Evolutionary conservation across 1,140 invertebrate species (phyloP).

Genomic region (Theocolax elegans): DNA sequence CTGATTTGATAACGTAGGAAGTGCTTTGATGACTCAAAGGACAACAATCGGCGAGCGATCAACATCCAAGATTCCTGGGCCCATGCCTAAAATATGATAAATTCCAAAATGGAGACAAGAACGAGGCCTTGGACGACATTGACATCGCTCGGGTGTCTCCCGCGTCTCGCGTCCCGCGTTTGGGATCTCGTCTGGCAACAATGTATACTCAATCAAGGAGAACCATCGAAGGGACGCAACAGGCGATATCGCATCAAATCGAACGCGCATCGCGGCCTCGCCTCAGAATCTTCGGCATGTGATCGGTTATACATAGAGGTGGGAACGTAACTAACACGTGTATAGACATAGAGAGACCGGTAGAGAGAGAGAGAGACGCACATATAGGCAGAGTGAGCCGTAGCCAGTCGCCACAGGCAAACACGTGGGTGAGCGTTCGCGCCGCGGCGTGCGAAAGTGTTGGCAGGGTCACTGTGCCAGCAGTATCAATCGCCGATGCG

Average conservation of each 20-base stretch:
- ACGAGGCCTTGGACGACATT: no score
- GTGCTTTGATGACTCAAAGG: no score
- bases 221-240: conserved; percentile 49
- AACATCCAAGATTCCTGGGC: no score
- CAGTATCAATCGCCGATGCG: conserved; percentile 27
- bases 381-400: neutral
- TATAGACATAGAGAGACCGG: neutral
- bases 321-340: neutral
- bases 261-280: conserved; percentile 51
- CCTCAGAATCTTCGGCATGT: conserved; percentile 64
- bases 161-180: no score
- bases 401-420: neutral
- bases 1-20: no score
- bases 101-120: no score
- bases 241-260: conserved; percentile 51
- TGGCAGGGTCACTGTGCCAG: conserved; percentile 56
- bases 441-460: conserved; percentile 31
- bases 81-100: no score
- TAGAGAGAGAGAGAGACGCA: neutral
- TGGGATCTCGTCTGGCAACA: no score
- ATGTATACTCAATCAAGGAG: neutral
- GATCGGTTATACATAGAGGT: conserved; percentile 49
- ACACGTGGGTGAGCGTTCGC: neutral
- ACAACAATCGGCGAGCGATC: no score
- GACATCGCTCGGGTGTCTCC: no score